These are phyloP conservation scores for Anoplius nigerrimus DNA, from an alignment of 2,888 invertebrate genomes.

Conservation along the genomic window DNA sequence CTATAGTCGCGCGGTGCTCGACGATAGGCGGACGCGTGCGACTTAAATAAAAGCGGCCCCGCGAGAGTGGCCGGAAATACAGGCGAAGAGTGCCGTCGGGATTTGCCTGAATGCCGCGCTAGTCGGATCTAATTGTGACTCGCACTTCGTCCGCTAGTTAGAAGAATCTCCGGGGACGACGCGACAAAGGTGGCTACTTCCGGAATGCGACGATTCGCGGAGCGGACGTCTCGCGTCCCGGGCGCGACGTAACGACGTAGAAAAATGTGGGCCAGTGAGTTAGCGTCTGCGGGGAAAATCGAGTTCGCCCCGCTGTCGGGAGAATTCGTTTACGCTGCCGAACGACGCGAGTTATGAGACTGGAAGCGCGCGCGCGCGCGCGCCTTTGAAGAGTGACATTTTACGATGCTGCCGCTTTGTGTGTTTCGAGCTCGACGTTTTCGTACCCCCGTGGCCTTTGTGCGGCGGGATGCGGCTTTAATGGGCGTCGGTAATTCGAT, in stretches of 20 bases:
- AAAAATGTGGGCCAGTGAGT: constrained; percentile 33
- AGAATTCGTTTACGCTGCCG: background rate
- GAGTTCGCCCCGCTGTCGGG: background rate
- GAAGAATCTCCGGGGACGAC: constrained; percentile 44
- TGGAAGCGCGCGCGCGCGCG: too few species aligned
- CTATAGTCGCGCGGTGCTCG: background rate
- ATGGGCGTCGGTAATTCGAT: too few species aligned
- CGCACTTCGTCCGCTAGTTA: constrained; percentile 37
- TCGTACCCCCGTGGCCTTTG: too few species aligned
- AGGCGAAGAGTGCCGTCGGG: constrained; percentile 25
- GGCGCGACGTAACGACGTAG: constrained; percentile 33
- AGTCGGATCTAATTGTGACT: constrained; percentile 47
- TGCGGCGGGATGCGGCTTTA: too few species aligned
- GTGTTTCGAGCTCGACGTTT: too few species aligned
- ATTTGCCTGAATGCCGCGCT: constrained; percentile 30
- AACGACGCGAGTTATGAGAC: too few species aligned
- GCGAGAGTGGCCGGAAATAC: constrained; percentile 15
- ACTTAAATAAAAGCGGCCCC: constrained; percentile 31
- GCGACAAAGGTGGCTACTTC: constrained; percentile 31
- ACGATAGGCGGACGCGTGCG: constrained; percentile 6
- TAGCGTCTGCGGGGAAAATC: constrained; percentile 23
- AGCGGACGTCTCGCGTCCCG: constrained; percentile 15
- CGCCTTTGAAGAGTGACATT: too few species aligned
- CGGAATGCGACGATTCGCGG: constrained; percentile 13
- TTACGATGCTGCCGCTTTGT: too few species aligned